These are phyloP conservation scores for Hystrix brachyura DNA, from an alignment of 2,113 vertebrate genomes.

Conservation along the genomic window DNA sequence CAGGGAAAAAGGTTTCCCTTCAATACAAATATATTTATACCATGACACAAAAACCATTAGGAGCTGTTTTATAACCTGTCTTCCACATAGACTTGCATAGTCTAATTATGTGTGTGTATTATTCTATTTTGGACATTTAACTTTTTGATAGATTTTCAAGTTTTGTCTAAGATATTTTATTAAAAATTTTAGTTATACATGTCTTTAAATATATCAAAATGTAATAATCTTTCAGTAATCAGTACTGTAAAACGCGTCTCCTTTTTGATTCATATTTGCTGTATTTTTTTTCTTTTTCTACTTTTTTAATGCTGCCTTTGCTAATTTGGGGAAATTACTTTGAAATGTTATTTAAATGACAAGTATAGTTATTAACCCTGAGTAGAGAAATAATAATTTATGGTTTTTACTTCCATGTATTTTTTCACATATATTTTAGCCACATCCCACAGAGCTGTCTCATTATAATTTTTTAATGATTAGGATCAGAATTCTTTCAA, in stretches of 20 bases:
- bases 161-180: not conserved
- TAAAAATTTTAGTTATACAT: not conserved
- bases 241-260: not conserved
- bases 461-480: not conserved
- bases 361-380: not conserved
- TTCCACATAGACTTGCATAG: not conserved
- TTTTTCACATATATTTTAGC: not conserved
- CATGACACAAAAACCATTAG: not conserved
- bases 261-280: not conserved
- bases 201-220: not conserved
- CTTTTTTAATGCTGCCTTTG: not conserved
- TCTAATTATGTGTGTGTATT: not conserved
- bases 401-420: not conserved
- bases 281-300: not conserved
- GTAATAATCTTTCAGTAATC: not conserved
- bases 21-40: not conserved
- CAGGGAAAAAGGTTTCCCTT: not conserved
- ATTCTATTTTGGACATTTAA: not conserved
- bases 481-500: not conserved
- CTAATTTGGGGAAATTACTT: not conserved
- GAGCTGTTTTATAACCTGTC: not conserved
- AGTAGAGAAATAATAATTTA: not conserved
- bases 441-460: not conserved
- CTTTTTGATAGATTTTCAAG: not conserved
- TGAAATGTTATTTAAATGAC: not conserved